Evolutionary conservation across 1,140 invertebrate species (phyloP), one percentile per base, ranked within the genome.

Genomic region (Diuraphis noxia): DNA sequence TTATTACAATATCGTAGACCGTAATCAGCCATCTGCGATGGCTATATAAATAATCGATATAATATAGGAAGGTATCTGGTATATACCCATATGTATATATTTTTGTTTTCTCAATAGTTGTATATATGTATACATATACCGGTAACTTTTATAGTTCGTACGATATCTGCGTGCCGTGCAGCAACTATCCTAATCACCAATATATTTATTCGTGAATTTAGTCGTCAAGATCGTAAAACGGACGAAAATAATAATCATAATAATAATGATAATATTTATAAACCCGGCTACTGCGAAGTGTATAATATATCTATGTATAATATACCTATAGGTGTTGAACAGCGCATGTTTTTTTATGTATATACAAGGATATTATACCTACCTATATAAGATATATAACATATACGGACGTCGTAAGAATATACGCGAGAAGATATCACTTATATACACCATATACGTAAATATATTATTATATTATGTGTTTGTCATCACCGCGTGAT

Each of bases 191-290:
- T 63, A 63, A 63, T 63, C 56, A 63, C 56, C 56, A 6, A 63
- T 63, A n/a, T 63, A 63, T 63, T 63, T 63, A 63, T 63, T 63
- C 56, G 56, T 63, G 56, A n/a, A 63, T 63, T 63, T n/a, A 63
- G 10, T 63, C 56, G 56, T 63, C 56, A 63, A 13, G 56, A 63
- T 63, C 56, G 56, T 63, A 63, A 63, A 63, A n/a, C 30, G 5
- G 30, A 63, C 56, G 4, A 63, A n/a, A 63, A 63, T 63, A 63
- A 63, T 63, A 49, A 63, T 63, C n/a, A 63, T 63, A 49, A 49
- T 49, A 63, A 63, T 63, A n/a, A 63, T 21, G 46, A 23, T 63
- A n/a, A n/a, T 63, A 63, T 63, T 63, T n/a, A 63, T 63, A 63
- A 63, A 17, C 56, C 56, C 30, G 13, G 30, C 56, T 63, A 63